Conservation (phyloP, 2,888 invertebrate genomes). For the Nowickia ferox region DNA sequence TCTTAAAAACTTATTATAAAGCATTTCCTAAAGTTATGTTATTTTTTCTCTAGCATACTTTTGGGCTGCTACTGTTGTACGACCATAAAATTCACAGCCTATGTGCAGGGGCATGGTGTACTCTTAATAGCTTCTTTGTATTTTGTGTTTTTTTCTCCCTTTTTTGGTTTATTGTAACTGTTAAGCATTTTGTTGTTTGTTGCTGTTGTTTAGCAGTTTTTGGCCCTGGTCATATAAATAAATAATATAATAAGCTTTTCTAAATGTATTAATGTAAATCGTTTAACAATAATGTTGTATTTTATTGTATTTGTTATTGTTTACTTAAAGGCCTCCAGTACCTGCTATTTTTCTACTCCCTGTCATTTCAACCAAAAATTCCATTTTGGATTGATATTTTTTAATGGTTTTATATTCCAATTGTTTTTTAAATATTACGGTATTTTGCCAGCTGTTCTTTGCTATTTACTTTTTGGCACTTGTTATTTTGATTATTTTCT, state of each 20-base stretch:
- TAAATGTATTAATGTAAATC: conserved; percentile 40
- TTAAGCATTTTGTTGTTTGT: conserved; percentile 4
- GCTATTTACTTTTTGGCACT: background rate
- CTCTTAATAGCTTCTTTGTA: conserved; percentile 23
- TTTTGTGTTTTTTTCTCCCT: background rate
- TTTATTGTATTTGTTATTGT: background rate
- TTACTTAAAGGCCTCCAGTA: background rate
- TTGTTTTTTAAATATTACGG: background rate
- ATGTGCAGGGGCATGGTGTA: conserved; percentile 23
- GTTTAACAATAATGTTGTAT: conserved; percentile 16
- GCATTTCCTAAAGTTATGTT: conserved; percentile 11
- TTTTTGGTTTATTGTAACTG: conserved; percentile 14
- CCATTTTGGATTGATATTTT: background rate
- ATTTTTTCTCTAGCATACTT: conserved; percentile 21
- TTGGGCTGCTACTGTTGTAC: conserved; percentile 16
- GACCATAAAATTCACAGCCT: conserved; percentile 38
- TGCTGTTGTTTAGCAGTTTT: background rate
- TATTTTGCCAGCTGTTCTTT: background rate
- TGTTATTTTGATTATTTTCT: background rate
- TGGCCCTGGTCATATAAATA: conserved; percentile 1
- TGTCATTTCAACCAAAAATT: background rate
- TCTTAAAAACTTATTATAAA: conserved; percentile 12
- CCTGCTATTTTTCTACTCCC: conserved; percentile 4
- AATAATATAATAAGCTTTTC: background rate
- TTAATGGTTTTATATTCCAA: background rate